A percentile compares a stretch with the other conserved stretches of the same genome.
Evolutionary conservation across 2,888 invertebrate genomes (phyloP).

Genomic region (Protophormia terraenovae): DNA sequence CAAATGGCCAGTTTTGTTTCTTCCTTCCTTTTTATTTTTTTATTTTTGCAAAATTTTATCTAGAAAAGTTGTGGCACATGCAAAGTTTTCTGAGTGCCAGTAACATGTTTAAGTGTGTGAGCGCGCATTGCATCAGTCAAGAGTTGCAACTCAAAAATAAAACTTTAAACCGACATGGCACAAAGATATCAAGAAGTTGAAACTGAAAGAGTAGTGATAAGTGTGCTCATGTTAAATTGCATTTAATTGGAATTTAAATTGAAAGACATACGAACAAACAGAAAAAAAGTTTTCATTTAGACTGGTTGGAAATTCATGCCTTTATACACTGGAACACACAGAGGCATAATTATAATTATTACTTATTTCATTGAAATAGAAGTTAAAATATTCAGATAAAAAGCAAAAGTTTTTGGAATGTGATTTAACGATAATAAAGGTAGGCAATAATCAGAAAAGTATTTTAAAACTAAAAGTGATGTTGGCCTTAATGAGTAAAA

Average conservation of each 20-base stretch:
- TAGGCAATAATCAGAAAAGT: background rate
- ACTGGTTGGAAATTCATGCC: background rate
- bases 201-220: background rate
- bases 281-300: background rate
- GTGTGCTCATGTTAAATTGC: constrained; percentile 19
- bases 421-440: background rate
- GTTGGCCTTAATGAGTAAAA: too few species aligned
- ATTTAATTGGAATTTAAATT: constrained; percentile 28
- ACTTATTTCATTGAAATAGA: background rate
- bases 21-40: background rate
- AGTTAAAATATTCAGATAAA: background rate
- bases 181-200: background rate
- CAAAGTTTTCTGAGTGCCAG: background rate
- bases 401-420: background rate
- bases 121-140: background rate
- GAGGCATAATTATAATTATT: background rate
- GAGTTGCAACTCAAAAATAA: background rate
- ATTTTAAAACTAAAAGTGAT: too few species aligned
- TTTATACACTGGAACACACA: background rate
- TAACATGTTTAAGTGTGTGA: background rate
- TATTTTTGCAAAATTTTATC: background rate
- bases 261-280: background rate
- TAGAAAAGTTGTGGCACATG: background rate
- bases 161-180: background rate
- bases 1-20: background rate